Evolutionary conservation across 1,140 invertebrate genomes (phyloP).

Genomic region (Caenorhabditis briggsae): DNA sequence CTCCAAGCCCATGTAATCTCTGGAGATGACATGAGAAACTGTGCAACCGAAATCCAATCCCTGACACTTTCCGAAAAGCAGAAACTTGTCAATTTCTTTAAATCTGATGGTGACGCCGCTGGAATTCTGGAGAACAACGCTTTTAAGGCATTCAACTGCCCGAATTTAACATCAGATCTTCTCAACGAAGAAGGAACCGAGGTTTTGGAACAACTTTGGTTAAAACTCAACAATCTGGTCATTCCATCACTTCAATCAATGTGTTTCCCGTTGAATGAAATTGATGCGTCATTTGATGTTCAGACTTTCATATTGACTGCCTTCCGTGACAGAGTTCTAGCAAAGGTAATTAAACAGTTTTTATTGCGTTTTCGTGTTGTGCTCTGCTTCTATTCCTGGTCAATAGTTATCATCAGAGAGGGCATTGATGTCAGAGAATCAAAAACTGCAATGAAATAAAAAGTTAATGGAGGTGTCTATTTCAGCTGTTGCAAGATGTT

Average conservation of each 20-base stretch:
- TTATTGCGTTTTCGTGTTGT: background rate
- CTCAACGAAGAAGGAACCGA: constrained; percentile 4
- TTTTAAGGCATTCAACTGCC: constrained; percentile 44
- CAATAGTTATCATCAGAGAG: background rate
- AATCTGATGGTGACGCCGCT: constrained; percentile 21
- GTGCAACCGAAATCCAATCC: constrained; percentile 30
- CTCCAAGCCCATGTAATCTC: constrained; percentile 31
- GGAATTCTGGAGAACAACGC: constrained; percentile 40
- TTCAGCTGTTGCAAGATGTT: constrained; percentile 50
- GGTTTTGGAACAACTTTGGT: constrained; percentile 13
- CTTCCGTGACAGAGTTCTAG: constrained; percentile 47
- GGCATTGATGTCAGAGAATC: constrained; percentile 8
- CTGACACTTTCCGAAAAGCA: constrained; percentile 20
- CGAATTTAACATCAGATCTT: constrained; percentile 20
- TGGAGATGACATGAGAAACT: constrained; percentile 50
- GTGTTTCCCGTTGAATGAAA: constrained; percentile 35
- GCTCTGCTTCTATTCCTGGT: constrained; percentile 28
- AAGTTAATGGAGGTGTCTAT: background rate
- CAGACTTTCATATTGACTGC: constrained; percentile 48
- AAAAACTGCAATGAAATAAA: background rate
- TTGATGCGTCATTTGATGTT: constrained; percentile 49
- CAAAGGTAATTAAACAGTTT: constrained; percentile 36
- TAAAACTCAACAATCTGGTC: constrained; percentile 35
- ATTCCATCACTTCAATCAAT: constrained; percentile 40
- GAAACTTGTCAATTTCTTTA: constrained; percentile 40